These are phyloP conservation scores for Poecilia velifera DNA, from an alignment of 2,797 vertebrate genomes.

Conservation along the genomic window DNA sequence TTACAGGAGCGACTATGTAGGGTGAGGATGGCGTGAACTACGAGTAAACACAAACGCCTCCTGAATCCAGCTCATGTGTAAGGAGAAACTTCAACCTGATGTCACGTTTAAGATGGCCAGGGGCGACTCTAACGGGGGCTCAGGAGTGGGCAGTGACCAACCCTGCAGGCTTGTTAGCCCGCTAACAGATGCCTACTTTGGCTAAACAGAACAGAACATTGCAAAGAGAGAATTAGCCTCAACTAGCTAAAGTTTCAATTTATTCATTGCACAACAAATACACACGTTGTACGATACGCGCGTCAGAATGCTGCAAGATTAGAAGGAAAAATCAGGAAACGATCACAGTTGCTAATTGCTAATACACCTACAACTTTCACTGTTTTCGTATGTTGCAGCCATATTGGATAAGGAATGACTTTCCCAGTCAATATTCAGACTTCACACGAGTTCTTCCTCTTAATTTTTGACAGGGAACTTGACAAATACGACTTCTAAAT, in stretches of 20 bases:
- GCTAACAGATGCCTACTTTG: background rate
- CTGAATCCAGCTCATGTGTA: background rate
- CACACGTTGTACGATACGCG: too few relatives aligned
- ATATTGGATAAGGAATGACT: background rate
- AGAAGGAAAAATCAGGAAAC: background rate
- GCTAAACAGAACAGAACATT: background rate
- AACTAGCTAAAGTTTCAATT: background rate
- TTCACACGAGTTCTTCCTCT: background rate
- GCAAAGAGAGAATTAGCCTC: background rate
- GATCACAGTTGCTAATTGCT: background rate
- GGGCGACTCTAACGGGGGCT: background rate
- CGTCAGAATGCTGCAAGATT: background rate
- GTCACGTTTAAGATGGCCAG: background rate
- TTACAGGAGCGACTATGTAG: background rate
- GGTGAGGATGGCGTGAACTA: background rate
- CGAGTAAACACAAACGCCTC: background rate
- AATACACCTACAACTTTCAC: background rate
- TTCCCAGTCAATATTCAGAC: background rate
- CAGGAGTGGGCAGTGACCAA: background rate
- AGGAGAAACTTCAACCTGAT: background rate
- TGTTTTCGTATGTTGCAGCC: background rate
- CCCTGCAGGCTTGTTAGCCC: background rate
- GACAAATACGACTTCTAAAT: background rate
- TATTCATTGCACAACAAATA: background rate
- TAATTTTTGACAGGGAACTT: background rate